Base-by-base conservation (phyloP, 1,140 invertebrate species). In the Anastrepha ludens region DNA sequence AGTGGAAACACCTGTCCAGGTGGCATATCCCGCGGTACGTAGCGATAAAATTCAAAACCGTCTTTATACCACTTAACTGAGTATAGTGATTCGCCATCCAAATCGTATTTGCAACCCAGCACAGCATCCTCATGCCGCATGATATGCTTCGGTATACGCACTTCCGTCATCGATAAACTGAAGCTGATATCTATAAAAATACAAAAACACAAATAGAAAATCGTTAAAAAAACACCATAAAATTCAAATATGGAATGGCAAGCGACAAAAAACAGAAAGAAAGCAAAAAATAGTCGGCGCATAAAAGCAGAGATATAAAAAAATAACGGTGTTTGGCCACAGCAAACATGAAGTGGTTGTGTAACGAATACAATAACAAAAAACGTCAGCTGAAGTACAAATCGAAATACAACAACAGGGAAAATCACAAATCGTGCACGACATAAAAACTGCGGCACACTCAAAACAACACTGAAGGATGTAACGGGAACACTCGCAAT, bases 1-100 rank as follows among this genome's bases (percentile, higher is more conserved):
- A 96, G 91, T 55, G 95, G 94, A 90, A 97, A 97, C 50, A 96
- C 95, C 90, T 97, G 96, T 4, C 95, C 95, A 0, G 96, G 95
- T 20, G 96, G 96, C 87, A 94, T 93, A 88, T 97, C 96, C 62
- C 95, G 94, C 4, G 97, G 97, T 67, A 97, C 95, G 92, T 96
- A 97, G 87, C 97, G 95, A 94, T 96, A 98, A 94, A 98, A 98
- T 93, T 98, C 97, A 90, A 97, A 95, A 67, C 96, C 96, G 90
- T 97, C 97, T 91, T 97, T 97, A 94, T 97, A 98, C 97, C 97
- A 98, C 93, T 97, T 97, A 87, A 97, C 96, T 3, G 97, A 97
- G 93, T 97, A 97, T 11, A 98, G 94, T n/a, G 95, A 94, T 91
- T 97, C 97, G 13, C 95, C 96, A 87, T 97, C 97, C 90, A 98